Percentiles rank a stretch among this genome's conserved stretches.
Evolutionary conservation across 2,797 vertebrate genomes (phyloP).

Genomic region (Sorex maritimensis): DNA sequence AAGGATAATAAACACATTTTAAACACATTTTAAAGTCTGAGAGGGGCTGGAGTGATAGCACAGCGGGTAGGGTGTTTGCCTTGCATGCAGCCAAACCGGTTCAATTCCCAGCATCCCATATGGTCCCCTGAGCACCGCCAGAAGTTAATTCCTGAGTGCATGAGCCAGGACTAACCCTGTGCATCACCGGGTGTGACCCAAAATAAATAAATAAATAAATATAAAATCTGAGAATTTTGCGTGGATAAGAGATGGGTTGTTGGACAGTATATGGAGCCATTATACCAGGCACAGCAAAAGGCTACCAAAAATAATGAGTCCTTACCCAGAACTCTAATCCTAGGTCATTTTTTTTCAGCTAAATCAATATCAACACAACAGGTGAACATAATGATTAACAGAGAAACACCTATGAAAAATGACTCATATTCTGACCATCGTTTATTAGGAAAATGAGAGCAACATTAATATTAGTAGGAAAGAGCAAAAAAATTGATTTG

Average conservation of each 20-base stretch:
- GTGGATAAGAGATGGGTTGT: not conserved
- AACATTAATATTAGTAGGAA: constrained; percentile 53
- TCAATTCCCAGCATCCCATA: too few relatives aligned
- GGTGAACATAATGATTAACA: not conserved
- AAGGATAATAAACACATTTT: not conserved
- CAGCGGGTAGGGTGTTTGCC: too few relatives aligned
- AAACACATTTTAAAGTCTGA: not conserved
- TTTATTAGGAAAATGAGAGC: constrained; percentile 36
- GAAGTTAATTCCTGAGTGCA: too few relatives aligned
- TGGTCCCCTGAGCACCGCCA: too few relatives aligned
- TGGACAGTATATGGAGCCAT: not conserved
- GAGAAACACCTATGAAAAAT: constrained; percentile 35
- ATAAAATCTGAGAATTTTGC: not conserved
- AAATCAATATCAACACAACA: not conserved
- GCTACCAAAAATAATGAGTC: not conserved
- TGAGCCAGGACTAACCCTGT: too few relatives aligned
- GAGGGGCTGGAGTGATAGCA: too few relatives aligned
- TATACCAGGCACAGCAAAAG: not conserved
- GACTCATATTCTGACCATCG: not conserved
- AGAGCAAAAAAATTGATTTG: constrained; percentile 35
- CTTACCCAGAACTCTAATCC: not conserved
- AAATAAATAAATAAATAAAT: too few relatives aligned
- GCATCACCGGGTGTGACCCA: too few relatives aligned
- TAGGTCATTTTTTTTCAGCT: not conserved
- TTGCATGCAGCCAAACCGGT: too few relatives aligned